Base-by-base conservation (phyloP, 1,140 invertebrate species). In the Drosophila nasuta region DNA sequence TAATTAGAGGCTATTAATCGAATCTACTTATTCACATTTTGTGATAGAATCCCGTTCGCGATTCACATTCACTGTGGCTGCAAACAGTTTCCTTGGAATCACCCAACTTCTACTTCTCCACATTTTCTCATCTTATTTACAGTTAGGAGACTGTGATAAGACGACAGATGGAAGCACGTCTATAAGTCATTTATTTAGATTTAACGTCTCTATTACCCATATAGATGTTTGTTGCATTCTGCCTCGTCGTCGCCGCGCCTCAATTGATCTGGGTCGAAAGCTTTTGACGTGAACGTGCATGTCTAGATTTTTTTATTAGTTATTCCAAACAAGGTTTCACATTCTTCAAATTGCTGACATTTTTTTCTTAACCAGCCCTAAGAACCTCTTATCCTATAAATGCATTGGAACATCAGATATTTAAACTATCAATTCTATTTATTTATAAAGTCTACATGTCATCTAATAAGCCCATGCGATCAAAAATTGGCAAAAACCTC, bases 401-500 rank as follows among this genome's bases (percentile, higher is more conserved):
- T 25, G 3, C 20, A 25, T 25, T 25, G 0, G 20, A 25, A 25
- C 20, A 25, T 25, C 20, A 25, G 20, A 25, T 25, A 25, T 25
- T 25, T 25, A 25, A 25, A 25, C 20, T 25, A 25, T 4, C 20
- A 25, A 25, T 13, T 13, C 13, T 13, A 13, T 13, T 13, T 13
- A 13, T 13, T 13, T 13, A 13, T 13, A 13, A 3, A 3, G 30
- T 5, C 49, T 65, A 83, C 67, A 87, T 76, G 52, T 81, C 66
- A 77, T 92, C 91, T 0, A 92, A 57, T 35, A 91, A 28, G 0
- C 91, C 91, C 43, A 51, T 62, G 1, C 71, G 70, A 80, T 92
- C 89, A 6, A 87, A 82, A 5, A 73, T 64, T 0, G 87, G 91
- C 35, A 91, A 17, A 11, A 77, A 17, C 0, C 35, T 60, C 2